These are phyloP conservation scores for Eulemur macaco DNA, from an alignment of 2,113 vertebrate genomes.

Conservation along the genomic window DNA sequence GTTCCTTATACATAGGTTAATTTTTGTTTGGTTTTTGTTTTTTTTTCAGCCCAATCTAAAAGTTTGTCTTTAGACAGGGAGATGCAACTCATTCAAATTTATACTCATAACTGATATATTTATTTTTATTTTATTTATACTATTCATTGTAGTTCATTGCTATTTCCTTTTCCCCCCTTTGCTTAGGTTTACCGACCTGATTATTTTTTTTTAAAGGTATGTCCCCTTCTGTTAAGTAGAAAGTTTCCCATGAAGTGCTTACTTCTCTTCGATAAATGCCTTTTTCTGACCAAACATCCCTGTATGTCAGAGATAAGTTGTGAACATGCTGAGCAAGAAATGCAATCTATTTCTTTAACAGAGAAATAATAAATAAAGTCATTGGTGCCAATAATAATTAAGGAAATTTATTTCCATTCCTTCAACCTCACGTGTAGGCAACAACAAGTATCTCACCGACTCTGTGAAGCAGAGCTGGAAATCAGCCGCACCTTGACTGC, in stretches of 20 bases:
- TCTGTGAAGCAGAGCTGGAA: background rate
- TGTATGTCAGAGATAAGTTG: background rate
- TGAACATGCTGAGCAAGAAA: background rate
- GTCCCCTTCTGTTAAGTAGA: background rate
- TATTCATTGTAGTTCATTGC: background rate
- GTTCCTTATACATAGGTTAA: background rate
- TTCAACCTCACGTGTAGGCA: background rate
- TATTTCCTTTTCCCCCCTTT: background rate
- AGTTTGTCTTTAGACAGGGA: slow-evolving; percentile 18
- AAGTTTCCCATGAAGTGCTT: background rate
- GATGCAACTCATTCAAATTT: background rate
- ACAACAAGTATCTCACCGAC: background rate
- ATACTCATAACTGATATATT: background rate
- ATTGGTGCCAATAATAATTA: background rate
- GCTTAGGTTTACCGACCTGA: background rate
- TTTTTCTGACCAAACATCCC: background rate
- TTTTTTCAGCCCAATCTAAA: background rate
- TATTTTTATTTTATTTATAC: background rate
- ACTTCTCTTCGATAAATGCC: background rate
- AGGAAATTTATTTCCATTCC: slow-evolving; percentile 13
- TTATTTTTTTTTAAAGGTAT: background rate
- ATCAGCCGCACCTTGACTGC: background rate
- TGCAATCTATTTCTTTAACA: background rate
- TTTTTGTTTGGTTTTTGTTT: background rate
- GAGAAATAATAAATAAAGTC: background rate